Base-by-base conservation (phyloP, 2,797 vertebrate species). In the Poeciliopsis presidionis region DNA sequence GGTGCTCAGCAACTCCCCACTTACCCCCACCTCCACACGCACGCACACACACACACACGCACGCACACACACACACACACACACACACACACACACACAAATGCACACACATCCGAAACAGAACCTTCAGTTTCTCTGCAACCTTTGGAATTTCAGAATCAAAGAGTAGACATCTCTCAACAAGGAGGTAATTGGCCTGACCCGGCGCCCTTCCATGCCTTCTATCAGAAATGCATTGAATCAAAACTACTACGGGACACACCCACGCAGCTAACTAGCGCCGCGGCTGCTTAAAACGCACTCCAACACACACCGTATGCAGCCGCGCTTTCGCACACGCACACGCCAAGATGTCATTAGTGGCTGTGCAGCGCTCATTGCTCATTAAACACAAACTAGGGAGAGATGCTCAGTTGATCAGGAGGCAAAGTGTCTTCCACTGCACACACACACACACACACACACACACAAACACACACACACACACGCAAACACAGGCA, bases 181-280 rank as follows among this genome's bases (percentile, higher is more conserved):
- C 81, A 95, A 96, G 96, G 95, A 96, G 95, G 96, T 99, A 99
- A 99, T 99, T 99, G 98, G 97, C 96, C 96, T 97, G 97, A 96
- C 98, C 97, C 95, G 85, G 33, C 94, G 95, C 98, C 97, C 97
- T 96, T 94, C 85, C 90, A 83, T 90, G 96, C 95, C 96, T 97
- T 96, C 96, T 97, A 97, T 96, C 95, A 96, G 94, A 93, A 95
- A 93, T 92, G 46, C 84, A 84, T 83, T 45, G 73, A 87, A 92
- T 93, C 88, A 91, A 93, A 92, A 86, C 86, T 94, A 95, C 95
- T 89, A 90, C 91, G 90, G 92, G 95, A 95, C 96, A 95, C 95
- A 95, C 94, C 91, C 95, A 90, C 86, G 30, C 79, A 79, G 89
- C 93, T 94, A 94, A 94, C 93, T 93, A 94, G 93, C 89, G 16